Base-by-base conservation (phyloP, 2,888 invertebrate species). In the Steinernema hermaphroditum region DNA sequence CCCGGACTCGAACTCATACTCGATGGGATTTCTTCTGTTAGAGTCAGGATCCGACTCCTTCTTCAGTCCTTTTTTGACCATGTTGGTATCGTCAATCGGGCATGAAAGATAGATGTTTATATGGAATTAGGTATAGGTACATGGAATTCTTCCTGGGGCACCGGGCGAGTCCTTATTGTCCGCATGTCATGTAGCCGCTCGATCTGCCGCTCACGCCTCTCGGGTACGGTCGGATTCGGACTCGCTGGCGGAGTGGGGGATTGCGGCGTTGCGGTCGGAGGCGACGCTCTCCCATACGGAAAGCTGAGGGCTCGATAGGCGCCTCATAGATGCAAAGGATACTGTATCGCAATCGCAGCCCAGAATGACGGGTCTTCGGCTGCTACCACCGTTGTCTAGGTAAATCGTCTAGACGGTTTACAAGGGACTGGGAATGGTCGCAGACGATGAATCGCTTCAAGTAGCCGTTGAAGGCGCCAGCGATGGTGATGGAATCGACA, bases 401-500 rank as follows among this genome's bases (percentile, higher is more conserved):
- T 54, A 54, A 27, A 6, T 22, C 54, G 54, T 54, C 54, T 1
- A 54, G 54, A 27, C 54, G 54, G 54, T 54, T 54, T 22, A 54
- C 22, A 4, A 72, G 46, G 27, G 46, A 22, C 57, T 72, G 72
- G 16, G 29, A n/a, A 44, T 72, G 72, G 24, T 68, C 41, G 27
- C 43, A 68, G n/a, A 72, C 44, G 19, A 72, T 22, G 22, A 72
- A 43, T 0, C 72, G 72, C 8, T 37, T 19, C n/a, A 72, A 1
- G 37, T 69, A 72, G 41, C 72, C 72, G 9, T 29, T 8, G 49
- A 43, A 32, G 34, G 34, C 46, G n/a, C 41, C 27, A 6, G 69
- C 72, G 16, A 72, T 14, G 27, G 68, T 44, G 16, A 72, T 24
- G 24, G 41, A 57, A 41, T 72, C 62, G 14, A 72, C 27, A n/a